Evolutionary conservation across 2,888 invertebrate species (phyloP), one percentile per base, ranked within the genome.

Genomic region (Brachypalpus laphriformis): DNA sequence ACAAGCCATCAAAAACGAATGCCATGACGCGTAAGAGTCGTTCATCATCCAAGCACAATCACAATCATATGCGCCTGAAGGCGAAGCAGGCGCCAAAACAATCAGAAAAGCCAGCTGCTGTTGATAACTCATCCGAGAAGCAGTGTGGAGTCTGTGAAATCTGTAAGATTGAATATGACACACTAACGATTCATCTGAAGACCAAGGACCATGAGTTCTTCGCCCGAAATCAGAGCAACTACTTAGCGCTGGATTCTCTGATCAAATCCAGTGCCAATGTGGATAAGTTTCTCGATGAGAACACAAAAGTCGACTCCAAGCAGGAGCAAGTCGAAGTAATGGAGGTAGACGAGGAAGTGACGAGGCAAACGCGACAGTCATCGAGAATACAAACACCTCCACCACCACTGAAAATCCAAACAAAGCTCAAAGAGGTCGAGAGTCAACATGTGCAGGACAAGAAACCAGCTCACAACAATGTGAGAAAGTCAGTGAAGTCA

Each of bases 141-240:
- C 92, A 93, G 87, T 94, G 93, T 49, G 96, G 96, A 16, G 96
- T 95, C 89, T 96, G 96, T 92, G 96, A 96, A 92, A 95, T 97
- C 91, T 97, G 97, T 91, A 95, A 95, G 89, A 92, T 94, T 59
- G 95, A 96, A 88, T 97, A 96, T 91, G 93, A 93, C 78, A 95
- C 95, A 89, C 93, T 96, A 11, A 93, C 94, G 14, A 93, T 95
- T 86, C 97, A 97, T 89, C 92, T 96, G 18, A 94, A 95, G 87
- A 95, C 95, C 31, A 95, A 95, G 88, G 94, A 95, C 88, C 97
- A 97, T 91, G 92, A 94, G 71, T 94, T 94, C 87, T 95, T 96
- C 91, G 95, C 95, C 34, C 94, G 94, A 71, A 95, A 96, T 90
- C 94, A 95, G 88, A 93, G 94, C 87, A 96, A 96, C 91, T 97